phyloP scores from a whole-genome alignment of 2,113 vertebrate species.

The Calypte anna region DNA sequence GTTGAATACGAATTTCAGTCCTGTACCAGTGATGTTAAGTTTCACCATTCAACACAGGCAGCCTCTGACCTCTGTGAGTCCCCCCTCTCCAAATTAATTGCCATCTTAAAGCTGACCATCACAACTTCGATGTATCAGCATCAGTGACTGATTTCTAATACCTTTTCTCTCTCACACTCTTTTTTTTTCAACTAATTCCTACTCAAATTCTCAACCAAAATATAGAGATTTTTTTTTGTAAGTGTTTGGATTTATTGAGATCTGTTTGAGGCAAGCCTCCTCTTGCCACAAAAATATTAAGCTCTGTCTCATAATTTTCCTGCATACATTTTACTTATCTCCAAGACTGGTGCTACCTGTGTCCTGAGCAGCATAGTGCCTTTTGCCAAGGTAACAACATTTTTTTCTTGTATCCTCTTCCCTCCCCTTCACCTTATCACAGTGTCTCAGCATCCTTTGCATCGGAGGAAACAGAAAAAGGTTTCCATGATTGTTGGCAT shows the following conservation, averaged over 20 bases:
- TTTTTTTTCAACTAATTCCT: neutral
- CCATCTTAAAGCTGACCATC: constrained; percentile 24
- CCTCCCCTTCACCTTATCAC: neutral
- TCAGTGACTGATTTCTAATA: neutral
- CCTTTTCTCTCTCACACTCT: neutral
- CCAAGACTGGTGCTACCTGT: constrained; percentile 30
- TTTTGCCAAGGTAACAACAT: constrained; percentile 69
- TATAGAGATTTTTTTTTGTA: neutral
- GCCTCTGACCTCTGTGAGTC: neutral
- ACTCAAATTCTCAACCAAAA: neutral
- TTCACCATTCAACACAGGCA: constrained; percentile 47
- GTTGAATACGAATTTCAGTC: neutral
- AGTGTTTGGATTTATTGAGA: neutral
- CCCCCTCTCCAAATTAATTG: constrained; percentile 33
- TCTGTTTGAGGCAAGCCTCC: neutral
- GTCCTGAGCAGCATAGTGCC: neutral
- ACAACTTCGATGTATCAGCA: constrained; percentile 2
- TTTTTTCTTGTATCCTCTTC: neutral
- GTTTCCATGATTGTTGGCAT: neutral
- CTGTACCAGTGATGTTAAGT: constrained; percentile 18
- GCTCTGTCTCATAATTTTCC: neutral
- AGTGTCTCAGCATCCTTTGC: neutral
- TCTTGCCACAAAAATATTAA: neutral
- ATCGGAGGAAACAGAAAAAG: neutral
- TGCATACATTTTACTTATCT: neutral